Base-by-base conservation (phyloP, 53 echinoderm and acorn worm genomes). In the Holothuria scabra region DNA sequence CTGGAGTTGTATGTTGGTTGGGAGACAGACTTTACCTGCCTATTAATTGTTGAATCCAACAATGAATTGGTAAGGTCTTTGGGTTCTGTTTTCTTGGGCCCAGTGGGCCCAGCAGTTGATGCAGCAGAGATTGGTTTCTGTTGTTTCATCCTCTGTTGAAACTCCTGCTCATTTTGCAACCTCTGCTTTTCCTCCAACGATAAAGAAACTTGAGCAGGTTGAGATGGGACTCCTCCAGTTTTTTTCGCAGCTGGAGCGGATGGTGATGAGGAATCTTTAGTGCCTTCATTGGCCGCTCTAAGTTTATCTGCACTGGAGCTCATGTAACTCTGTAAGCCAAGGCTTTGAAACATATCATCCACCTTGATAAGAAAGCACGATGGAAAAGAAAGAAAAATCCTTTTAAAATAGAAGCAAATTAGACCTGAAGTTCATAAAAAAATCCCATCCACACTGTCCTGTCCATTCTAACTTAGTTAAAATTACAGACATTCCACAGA, bases 91-190 rank as follows among this genome's bases (percentile, higher is more conserved):
- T 69, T 83, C n/a, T 80, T 41, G n/a, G 63, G 55, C n/a, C 46
- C 49, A 44, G 83, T 46, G 2, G 56, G 32, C 1, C 13, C 46
- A 52, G 41, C 59, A 25, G 44, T 60, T 21, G 80, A 80, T 55
- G 81, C 25, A 11, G 31, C 58, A 30, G 76, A 10, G 41, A 96
- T 67, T 16, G 88, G 88, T 75, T 91, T 71, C 52, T 96, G 96
- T 10, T 65, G 81, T 80, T 96, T 96, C 28, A 87, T 81, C 56
- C 93, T 80, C 82, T 93, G 90, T 56, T 96, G 96, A 61, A 91
- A 93, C 64, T 96, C 96, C 81, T 96, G 96, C 49, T 96, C 96
- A 34, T 90, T 91, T 75, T 91, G 96, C 12, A 96, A 79, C 38
- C 90, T 85, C 82, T 96, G 96, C 57, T 96, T 96, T 68, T 96